Base-by-base conservation (phyloP, 2,797 vertebrate species). In the Pseudochirops corinnae region DNA sequence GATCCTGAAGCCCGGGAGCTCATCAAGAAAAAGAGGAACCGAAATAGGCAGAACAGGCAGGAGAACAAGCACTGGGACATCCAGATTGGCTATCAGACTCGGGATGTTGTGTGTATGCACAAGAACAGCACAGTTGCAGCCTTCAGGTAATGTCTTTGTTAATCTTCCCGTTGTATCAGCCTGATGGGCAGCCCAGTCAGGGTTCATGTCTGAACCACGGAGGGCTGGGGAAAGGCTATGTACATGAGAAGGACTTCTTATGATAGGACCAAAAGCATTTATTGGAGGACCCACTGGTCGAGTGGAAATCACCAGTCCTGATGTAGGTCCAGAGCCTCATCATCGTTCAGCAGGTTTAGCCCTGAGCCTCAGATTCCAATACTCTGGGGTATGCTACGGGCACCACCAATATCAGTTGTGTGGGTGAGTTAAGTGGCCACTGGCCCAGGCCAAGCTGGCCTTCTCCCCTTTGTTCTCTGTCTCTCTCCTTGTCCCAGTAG, bases 1-100 rank as follows among this genome's bases (percentile, higher is more conserved):
- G 99, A 99, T 93, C 99, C 99, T 0, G 99, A 99, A 97, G 99
- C 99, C 95, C 99, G 99, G 0, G 99, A 99, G 93, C 99, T 99
- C 5, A 99, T 99, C 97, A 99, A 99, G 98, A 99, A 99, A 97
- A 99, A 99, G 97, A 99, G 99, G 62, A 99, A 99, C 95, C 98
- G 99, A 93, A 99, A 99, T 98, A 99, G 99, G 24, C 99, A 99
- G 93, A 99, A 99, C 98, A 99, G 99, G 33, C 99, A 99, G 56
- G 99, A 99, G 97, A 99, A 99, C 97, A 99, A 99, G 52, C 99
- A 99, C 90, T 99, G 99, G 99, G 99, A 99, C 98, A 99, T 99
- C 97, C 99, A 99, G 98, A 99, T 99, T 94, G 99, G 99, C 31
- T 99, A 99, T 98, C 99, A 99, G 98, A 99, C 99, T 21, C 98